phyloP scores from a whole-genome alignment of 64 coral and sea anemone species.

The Platygyra sinensis region DNA sequence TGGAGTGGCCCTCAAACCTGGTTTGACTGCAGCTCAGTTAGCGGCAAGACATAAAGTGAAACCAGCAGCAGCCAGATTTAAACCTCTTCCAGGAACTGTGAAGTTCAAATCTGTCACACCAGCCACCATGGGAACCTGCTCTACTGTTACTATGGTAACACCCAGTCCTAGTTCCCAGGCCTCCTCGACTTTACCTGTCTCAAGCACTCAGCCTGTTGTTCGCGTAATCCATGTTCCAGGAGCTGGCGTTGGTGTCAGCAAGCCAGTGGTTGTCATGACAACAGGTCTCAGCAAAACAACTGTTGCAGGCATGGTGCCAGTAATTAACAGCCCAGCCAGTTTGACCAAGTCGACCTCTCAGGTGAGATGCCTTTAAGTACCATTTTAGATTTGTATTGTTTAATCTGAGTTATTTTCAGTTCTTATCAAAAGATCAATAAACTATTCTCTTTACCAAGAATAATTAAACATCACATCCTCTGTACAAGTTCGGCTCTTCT shows the following conservation, averaged over 20 bases:
- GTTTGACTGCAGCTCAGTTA: slow-evolving; percentile 73
- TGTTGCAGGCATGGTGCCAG: slow-evolving; percentile 32
- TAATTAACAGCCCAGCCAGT: slow-evolving; percentile 16
- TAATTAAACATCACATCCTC: no score
- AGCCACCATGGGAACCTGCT: slow-evolving; percentile 71
- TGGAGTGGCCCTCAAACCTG: slow-evolving; percentile 36
- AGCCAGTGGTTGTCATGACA: slow-evolving; percentile 77
- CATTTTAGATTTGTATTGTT: no score
- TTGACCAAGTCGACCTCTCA: slow-evolving; percentile 24
- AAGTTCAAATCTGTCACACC: slow-evolving; percentile 94
- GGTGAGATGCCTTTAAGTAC: neutral
- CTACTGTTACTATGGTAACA: slow-evolving; percentile 85
- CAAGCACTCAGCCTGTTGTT: slow-evolving; percentile 72
- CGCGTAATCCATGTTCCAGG: slow-evolving; percentile 90
- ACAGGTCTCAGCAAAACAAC: slow-evolving; percentile 67
- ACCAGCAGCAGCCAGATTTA: slow-evolving; percentile 74
- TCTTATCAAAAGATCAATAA: no score
- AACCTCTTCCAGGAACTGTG: slow-evolving; percentile 83
- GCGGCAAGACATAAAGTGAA: slow-evolving; percentile 75
- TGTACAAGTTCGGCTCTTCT: no score
- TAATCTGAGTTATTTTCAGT: no score
- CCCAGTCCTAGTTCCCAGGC: slow-evolving; percentile 71
- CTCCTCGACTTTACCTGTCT: slow-evolving; percentile 41
- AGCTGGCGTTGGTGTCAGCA: slow-evolving; percentile 73
- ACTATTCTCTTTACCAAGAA: no score